A percentile compares a stretch with the other conserved stretches of the same genome.
These are phyloP conservation scores for Drosophila merina DNA, from an alignment of 2,888 invertebrate species.

Conservation along the genomic window DNA sequence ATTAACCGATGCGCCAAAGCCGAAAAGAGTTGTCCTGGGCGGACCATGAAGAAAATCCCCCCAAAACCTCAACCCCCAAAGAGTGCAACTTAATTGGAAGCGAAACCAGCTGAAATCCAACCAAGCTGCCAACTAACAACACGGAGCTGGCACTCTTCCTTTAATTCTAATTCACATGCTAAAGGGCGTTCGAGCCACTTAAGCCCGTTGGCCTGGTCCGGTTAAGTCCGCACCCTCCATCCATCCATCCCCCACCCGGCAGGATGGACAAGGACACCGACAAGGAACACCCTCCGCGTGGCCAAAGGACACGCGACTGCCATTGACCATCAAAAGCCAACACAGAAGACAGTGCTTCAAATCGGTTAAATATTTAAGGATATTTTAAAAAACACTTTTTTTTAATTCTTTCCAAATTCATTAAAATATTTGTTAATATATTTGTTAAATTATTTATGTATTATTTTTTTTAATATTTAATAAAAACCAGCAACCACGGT, in stretches of 20 bases:
- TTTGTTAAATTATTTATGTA: no score
- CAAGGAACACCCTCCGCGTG: constrained; percentile 16
- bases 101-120: constrained; percentile 26
- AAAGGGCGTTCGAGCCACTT: constrained; percentile 83
- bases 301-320: constrained; percentile 37
- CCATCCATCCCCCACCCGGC: constrained; percentile 12
- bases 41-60: neutral
- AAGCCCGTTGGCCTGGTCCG: constrained; percentile 62
- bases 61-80: constrained; percentile 14
- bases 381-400: no score
- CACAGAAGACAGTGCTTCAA: constrained; percentile 1
- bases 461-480: neutral
- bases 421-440: no score
- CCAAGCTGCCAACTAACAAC: constrained; percentile 1
- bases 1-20: constrained; percentile 76
- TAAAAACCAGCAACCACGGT: neutral
- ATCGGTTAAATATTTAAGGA: neutral
- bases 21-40: constrained; percentile 43
- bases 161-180: constrained; percentile 39
- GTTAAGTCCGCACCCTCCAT: constrained; percentile 50
- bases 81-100: constrained; percentile 74
- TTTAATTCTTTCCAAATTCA: no score
- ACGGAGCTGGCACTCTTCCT: neutral
- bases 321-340: constrained; percentile 18
- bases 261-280: constrained; percentile 1